These are phyloP conservation scores for Corythaeola cristata DNA, from an alignment of 2,113 vertebrate species.

Conservation along the genomic window DNA sequence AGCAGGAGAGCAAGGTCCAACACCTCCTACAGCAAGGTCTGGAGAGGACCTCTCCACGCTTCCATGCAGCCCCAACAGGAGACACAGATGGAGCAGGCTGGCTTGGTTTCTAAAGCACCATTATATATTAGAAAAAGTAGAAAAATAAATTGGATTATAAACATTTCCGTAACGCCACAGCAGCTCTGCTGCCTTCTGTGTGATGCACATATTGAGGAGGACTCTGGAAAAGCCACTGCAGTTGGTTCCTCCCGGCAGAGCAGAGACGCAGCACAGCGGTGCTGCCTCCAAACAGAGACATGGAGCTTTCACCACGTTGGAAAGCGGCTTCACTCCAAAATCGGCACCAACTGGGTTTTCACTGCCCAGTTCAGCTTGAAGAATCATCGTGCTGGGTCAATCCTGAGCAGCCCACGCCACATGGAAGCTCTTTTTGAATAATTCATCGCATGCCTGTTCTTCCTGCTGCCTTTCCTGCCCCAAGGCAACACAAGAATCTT, in stretches of 20 bases:
- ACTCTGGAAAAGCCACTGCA: not conserved
- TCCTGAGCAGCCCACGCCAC: not conserved
- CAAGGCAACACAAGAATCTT: not conserved
- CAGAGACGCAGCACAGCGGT: fast-evolving
- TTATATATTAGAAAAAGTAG: not conserved
- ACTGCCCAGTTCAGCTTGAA: not conserved
- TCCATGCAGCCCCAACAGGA: fast-evolving
- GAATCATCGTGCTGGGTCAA: not conserved
- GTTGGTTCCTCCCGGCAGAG: not conserved
- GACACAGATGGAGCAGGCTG: not conserved
- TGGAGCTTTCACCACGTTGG: not conserved
- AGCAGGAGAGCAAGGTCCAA: not conserved
- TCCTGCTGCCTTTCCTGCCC: not conserved
- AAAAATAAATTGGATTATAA: not conserved
- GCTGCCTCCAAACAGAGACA: too few relatives aligned
- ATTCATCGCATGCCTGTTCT: not conserved
- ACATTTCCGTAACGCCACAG: fast-evolving
- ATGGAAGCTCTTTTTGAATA: not conserved
- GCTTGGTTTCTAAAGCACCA: not conserved
- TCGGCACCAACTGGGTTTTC: not conserved
- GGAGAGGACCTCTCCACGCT: not conserved
- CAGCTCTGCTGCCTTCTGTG: not conserved
- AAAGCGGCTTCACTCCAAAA: not conserved
- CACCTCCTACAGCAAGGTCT: not conserved
- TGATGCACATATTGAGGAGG: not conserved